Base-by-base conservation (phyloP, 2,888 invertebrate species). In the Lasioglossum lativentre region DNA sequence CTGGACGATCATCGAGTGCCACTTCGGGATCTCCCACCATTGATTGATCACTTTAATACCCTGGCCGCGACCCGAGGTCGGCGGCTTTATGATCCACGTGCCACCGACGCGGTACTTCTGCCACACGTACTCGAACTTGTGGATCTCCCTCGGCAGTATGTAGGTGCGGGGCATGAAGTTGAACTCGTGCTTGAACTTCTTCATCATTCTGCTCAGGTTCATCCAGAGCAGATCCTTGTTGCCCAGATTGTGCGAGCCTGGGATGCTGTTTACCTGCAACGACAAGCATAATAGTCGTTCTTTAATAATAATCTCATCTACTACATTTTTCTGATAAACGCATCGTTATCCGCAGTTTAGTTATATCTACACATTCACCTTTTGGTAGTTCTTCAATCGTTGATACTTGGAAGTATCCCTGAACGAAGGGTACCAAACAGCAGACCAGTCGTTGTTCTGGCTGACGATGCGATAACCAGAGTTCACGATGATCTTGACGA, bases 81-180 rank as follows among this genome's bases (percentile, higher is more conserved):
- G 99, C 80, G 99, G 99, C 95, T 99, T 99, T 68, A 99, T 97
- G 90, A 99, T 99, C 98, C 99, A 99, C 94, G 97, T 97, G 90
- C 97, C 97, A 45, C 97, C 97, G 2, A 97, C 96, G 1, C 63
- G 66, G 92, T 97, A 47, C 14, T 97, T 78, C 98, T 97, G 98
- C 99, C 99, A 68, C 97, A 97, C 78, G 97, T 96, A 90, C 30
- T 86, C 80, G 47, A 86, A 71, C 34, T 76, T 86, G 23, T 47
- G 78, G 84, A 97, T 93, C 94, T 98, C 99, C 88, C 97, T 97
- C 1, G 99, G 99, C 92, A 99, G 96, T 23, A 85, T 34, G 66
- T 75, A 86, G 19, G 82, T 85, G 14, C 19, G 56, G 1, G 85
- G 86, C 81, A 85, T 75, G 34, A 86, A 78, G 19, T 23, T 98